Conservation (phyloP, 2,888 invertebrate genomes). For the Netelia melanura region DNA sequence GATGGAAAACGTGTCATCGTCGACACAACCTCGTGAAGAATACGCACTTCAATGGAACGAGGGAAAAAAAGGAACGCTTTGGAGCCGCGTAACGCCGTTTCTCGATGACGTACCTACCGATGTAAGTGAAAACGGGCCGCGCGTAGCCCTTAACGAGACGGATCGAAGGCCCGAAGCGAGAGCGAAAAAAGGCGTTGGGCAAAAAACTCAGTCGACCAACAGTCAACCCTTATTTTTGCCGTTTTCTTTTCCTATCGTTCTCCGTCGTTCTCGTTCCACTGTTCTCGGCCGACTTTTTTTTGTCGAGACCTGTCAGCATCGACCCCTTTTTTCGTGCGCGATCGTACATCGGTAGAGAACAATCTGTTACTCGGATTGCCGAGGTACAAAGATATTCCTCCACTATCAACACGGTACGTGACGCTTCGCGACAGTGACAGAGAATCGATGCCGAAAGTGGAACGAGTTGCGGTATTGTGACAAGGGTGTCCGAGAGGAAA, state of each 20-base stretch:
- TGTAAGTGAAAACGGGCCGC: constrained; percentile 21
- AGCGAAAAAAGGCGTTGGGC: constrained; percentile 7
- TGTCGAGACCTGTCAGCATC: constrained; percentile 16
- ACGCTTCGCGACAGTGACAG: constrained; percentile 8
- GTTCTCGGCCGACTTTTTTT: constrained; percentile 2
- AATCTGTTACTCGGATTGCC: constrained; percentile 49
- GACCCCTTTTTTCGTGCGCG: constrained; percentile 21
- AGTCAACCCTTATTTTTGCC: constrained; percentile 47
- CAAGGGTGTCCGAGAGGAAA: constrained; percentile 9
- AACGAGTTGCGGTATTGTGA: constrained; percentile 8
- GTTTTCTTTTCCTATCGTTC: constrained; percentile 18
- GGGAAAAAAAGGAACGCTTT: too few relatives aligned
- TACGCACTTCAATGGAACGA: too few relatives aligned
- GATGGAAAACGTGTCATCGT: neutral
- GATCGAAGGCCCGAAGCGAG: constrained; percentile 5
- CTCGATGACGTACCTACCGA: neutral
- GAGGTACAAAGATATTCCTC: constrained; percentile 2
- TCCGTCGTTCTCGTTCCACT: constrained; percentile 16
- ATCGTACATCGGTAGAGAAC: constrained; percentile 33
- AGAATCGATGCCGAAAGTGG: constrained; percentile 7
- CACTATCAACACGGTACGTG: neutral
- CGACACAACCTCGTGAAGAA: neutral
- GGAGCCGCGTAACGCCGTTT: neutral
- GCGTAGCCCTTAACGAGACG: neutral
- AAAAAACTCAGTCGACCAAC: constrained; percentile 56